A percentile compares a stretch with the other conserved stretches of the same genome.
These are phyloP conservation scores for Cynocephalus volans DNA, from an alignment of 2,113 vertebrate species.

Conservation along the genomic window DNA sequence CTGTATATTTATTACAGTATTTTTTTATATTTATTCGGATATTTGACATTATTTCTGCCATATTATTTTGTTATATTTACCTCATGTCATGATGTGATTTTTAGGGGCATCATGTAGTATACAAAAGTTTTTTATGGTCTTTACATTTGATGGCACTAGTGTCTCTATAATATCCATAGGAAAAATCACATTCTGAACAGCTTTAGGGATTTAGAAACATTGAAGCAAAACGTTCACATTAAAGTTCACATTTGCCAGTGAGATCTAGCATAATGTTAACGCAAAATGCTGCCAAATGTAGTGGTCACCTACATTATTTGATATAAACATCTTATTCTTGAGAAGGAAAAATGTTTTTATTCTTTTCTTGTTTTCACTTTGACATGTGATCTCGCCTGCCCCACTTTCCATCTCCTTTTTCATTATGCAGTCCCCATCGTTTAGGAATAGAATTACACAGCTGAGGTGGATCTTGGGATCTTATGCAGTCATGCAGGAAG, in stretches of 20 bases:
- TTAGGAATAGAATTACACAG: too few species aligned
- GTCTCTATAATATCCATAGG: not conserved
- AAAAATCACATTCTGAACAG: not conserved
- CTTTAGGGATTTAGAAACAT: slow-evolving; percentile 49
- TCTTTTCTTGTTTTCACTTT: not conserved
- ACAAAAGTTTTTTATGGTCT: slow-evolving; percentile 4
- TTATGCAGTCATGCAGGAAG: not conserved
- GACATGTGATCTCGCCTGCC: not conserved
- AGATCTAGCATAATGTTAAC: slow-evolving; percentile 16
- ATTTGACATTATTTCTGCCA: not conserved
- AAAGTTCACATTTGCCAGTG: not conserved
- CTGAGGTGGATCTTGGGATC: not conserved
- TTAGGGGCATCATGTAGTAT: not conserved
- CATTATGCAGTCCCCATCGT: not conserved
- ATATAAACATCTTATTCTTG: not conserved
- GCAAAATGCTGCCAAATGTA: not conserved
- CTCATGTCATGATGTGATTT: not conserved
- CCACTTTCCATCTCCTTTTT: not conserved
- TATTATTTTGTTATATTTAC: not conserved
- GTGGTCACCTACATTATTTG: not conserved
- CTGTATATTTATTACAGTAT: not conserved
- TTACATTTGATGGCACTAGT: not conserved
- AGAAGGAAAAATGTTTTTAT: not conserved
- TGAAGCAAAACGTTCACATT: slow-evolving; percentile 11
- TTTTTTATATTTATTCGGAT: not conserved